Conservation (phyloP, 1,140 invertebrate species). For the Megalopta genalis region DNA sequence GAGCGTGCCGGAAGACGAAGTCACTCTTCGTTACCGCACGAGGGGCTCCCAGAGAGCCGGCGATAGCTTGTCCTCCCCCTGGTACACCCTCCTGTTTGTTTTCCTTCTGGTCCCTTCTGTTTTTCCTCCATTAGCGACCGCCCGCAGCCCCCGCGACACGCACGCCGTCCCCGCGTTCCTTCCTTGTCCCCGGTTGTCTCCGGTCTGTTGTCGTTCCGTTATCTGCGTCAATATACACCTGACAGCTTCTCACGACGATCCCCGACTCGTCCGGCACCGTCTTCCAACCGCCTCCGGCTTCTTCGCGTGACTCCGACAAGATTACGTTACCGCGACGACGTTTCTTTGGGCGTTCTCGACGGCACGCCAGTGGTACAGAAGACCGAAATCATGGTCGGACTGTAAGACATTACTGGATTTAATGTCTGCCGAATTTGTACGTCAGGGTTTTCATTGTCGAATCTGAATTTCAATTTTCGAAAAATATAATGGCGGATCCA, state of each 20-base stretch:
- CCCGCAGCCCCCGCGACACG: conserved; percentile 7
- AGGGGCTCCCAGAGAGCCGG: conserved; percentile 8
- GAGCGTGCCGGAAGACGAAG: conserved; percentile 23
- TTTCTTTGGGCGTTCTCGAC: too few relatives aligned
- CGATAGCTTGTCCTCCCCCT: conserved; percentile 23
- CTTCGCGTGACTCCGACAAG: conserved; percentile 4
- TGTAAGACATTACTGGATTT: too few relatives aligned
- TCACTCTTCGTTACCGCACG: conserved; percentile 33
- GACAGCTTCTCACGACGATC: conserved; percentile 58
- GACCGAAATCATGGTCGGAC: too few relatives aligned
- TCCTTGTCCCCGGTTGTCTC: conserved; percentile 5
- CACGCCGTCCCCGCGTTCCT: not conserved
- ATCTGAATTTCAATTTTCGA: too few relatives aligned
- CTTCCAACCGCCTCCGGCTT: not conserved
- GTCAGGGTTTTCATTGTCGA: too few relatives aligned
- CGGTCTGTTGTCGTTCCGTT: conserved; percentile 58
- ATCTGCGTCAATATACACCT: conserved; percentile 62
- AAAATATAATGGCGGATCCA: too few relatives aligned
- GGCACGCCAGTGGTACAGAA: too few relatives aligned
- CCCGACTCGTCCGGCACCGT: conserved; percentile 13
- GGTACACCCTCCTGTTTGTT: conserved; percentile 65
- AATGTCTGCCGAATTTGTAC: too few relatives aligned
- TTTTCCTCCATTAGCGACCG: conserved; percentile 74
- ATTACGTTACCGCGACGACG: not conserved
- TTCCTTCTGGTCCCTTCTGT: conserved; percentile 68